Evolutionary conservation across 2,113 vertebrate species (phyloP).

Genomic region (Aldabrachelys gigantea): DNA sequence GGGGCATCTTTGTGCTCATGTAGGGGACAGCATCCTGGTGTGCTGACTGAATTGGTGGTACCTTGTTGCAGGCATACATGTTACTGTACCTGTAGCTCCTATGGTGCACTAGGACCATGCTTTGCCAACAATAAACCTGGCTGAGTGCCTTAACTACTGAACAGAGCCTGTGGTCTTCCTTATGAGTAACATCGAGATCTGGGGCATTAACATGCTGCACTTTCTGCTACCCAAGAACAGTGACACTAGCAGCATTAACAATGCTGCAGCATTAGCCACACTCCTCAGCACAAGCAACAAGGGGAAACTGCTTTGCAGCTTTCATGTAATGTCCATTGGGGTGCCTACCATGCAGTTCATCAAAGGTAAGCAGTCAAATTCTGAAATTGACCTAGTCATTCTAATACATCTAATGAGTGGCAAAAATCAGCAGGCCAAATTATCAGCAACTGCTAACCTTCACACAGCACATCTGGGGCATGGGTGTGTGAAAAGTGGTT

Average conservation of each 20-base stretch:
- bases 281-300: background rate
- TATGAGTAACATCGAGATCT: background rate
- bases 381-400: background rate
- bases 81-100: background rate
- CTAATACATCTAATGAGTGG: background rate
- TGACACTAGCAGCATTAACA: background rate
- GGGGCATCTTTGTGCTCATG: background rate
- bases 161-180: background rate
- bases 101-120: background rate
- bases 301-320: accelerated
- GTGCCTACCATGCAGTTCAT: background rate
- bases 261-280: background rate
- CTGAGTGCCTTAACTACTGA: too few relatives aligned
- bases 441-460: background rate
- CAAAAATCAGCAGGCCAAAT: background rate
- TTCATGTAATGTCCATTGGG: background rate
- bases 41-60: background rate
- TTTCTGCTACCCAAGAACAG: background rate
- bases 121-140: background rate
- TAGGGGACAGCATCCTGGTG: background rate
- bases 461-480: accelerated
- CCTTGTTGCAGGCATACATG: background rate
- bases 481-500: accelerated
- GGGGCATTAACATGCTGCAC: background rate
- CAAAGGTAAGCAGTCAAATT: background rate